These are phyloP conservation scores for Todus mexicanus DNA, from an alignment of 2,797 vertebrate genomes.

Conservation along the genomic window DNA sequence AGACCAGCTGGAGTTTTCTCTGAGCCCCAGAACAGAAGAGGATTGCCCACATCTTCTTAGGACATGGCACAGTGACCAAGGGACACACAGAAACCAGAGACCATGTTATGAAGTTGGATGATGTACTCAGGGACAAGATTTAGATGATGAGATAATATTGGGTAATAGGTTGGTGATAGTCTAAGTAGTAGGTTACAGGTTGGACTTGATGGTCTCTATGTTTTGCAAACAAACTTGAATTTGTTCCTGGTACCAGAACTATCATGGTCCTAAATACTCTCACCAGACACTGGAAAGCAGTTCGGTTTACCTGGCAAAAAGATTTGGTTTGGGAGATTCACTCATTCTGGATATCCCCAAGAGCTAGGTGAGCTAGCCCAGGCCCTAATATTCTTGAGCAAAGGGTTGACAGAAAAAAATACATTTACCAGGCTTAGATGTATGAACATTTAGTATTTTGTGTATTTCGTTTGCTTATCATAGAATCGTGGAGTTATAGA, in stretches of 20 bases:
- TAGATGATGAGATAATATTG: too few relatives aligned
- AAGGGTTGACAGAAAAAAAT: not conserved
- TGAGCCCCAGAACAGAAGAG: not conserved
- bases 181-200: too few relatives aligned
- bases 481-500: too few relatives aligned
- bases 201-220: too few relatives aligned
- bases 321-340: not conserved
- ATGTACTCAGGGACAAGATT: too few relatives aligned
- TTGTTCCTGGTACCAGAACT: not conserved
- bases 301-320: not conserved
- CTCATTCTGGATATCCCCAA: not conserved
- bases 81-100: not conserved
- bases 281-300: not conserved
- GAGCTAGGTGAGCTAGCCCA: not conserved
- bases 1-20: not conserved
- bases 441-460: not conserved
- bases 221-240: too few relatives aligned
- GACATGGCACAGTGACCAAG: fast-evolving
- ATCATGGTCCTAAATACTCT: not conserved
- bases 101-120: not conserved
- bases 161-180: too few relatives aligned
- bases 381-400: not conserved
- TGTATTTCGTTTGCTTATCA: not conserved
- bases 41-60: not conserved
- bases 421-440: not conserved